Base-by-base conservation (phyloP, 1,140 invertebrate species). In the Cyrtorhinus lividipennis region DNA sequence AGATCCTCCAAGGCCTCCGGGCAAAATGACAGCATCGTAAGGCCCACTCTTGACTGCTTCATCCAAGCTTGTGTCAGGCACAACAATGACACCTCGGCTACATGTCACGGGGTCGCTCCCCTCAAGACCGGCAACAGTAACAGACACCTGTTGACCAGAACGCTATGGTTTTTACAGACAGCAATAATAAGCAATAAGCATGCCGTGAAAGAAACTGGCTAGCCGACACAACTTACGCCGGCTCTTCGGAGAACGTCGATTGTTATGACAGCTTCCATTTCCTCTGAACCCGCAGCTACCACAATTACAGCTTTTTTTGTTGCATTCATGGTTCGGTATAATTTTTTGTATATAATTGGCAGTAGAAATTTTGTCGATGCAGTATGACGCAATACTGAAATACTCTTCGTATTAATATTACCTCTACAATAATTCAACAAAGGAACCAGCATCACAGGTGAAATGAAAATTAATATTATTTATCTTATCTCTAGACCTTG, bases 251-350 rank as follows among this genome's bases (percentile, higher is more conserved):
- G 74, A 62, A 97, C 83, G 74, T 98, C 95, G 24, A 84, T 86
- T 2, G 90, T 83, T 60, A 95, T 91, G 8, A 94, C 84, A 48
- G 90, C 83, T 79, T 99, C 96, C 86, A 98, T 97, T 78, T 97
- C 93, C 75, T 97, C 93, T 20, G 87, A 82, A 1, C 93, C 93
- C 66, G 88, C 81, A 1, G 91, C 85, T 27, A 95, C 71, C 56
- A 95, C 78, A 58, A 95, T 75, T 15, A 95, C 70, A 3, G 88
- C 94, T 69, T 77, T 82, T 71, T 85, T 85, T 1, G 8, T 26
- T 3, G 73, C 58, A 72, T 73, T 71, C 61, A 65, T 69, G 13
- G 15, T 65, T 20, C n/a, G n/a, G n/a, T n/a, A n/a, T n/a, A n/a
- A n/a, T n/a, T n/a, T n/a, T n/a, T n/a, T n/a, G n/a, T n/a, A n/a